phyloP scores from a whole-genome alignment of 2,113 vertebrate species.

The Tetraodon nigroviridis region DNA sequence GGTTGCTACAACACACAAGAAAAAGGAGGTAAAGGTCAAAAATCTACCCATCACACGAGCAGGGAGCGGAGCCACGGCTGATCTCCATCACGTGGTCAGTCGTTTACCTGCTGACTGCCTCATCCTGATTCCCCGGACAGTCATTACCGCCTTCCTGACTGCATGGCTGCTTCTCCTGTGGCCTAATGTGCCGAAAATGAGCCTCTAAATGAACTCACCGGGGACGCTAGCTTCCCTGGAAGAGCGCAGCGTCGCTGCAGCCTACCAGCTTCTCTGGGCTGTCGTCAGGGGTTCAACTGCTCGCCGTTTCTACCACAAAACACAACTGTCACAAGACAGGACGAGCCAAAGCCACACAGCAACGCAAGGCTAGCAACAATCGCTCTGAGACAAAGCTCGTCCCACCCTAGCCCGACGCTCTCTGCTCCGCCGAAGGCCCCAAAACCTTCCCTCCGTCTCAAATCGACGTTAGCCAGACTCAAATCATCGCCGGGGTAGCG shows the following conservation, averaged over 20 bases:
- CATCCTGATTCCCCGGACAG: conserved; percentile 34
- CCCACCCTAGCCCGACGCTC: conserved; percentile 2
- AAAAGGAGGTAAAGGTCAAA: too few relatives aligned
- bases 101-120: conserved; percentile 11
- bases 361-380: too few relatives aligned
- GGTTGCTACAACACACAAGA: too few relatives aligned
- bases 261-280: too few relatives aligned
- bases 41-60: too few relatives aligned
- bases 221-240: conserved; percentile 29
- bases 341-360: too few relatives aligned
- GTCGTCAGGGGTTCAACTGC: conserved; percentile 17
- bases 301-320: conserved; percentile 41
- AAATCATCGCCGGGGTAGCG: conserved; percentile 40
- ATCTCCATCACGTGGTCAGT: conserved; percentile 14
- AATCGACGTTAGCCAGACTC: conserved; percentile 65
- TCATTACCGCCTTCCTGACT: conserved; percentile 38
- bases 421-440: conserved; percentile 19
- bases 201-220: conserved; percentile 58
- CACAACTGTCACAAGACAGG: not conserved
- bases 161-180: conserved; percentile 37
- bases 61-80: conserved; percentile 13
- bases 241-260: too few relatives aligned
- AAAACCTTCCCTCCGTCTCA: conserved; percentile 24
- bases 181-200: conserved; percentile 40
- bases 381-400: not conserved